Evolutionary conservation across 2,113 vertebrate species (phyloP).

Genomic region (Menidia beryllina): DNA sequence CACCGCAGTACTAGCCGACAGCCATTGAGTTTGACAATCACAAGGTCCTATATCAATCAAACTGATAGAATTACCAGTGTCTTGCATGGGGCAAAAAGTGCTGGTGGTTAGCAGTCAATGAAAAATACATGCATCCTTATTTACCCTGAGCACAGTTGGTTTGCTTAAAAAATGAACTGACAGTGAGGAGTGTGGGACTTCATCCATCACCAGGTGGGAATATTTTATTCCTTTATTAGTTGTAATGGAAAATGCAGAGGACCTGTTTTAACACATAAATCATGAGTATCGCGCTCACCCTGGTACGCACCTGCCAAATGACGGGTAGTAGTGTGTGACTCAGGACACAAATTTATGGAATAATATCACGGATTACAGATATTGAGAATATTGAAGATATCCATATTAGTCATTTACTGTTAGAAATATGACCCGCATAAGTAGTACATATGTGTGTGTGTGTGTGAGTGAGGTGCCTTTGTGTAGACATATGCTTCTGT

Average conservation of each 20-base stretch:
- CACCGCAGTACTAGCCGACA: conserved; percentile 41
- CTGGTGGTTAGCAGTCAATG: conserved; percentile 61
- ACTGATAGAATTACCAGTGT: conserved; percentile 57
- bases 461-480: conserved; percentile 10
- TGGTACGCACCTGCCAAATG: conserved; percentile 71
- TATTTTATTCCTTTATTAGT: conserved; percentile 82
- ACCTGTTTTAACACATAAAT: conserved; percentile 83
- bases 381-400: conserved; percentile 78
- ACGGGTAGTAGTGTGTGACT: conserved; percentile 66
- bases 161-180: conserved; percentile 83
- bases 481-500: background rate
- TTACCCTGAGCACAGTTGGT: conserved; percentile 75
- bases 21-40: conserved; percentile 43
- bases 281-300: conserved; percentile 66
- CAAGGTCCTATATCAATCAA: conserved; percentile 55
- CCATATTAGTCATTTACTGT: conserved; percentile 76
- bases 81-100: conserved; percentile 47
- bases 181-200: conserved; percentile 72
- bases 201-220: conserved; percentile 80
- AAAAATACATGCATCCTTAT: conserved; percentile 77
- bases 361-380: conserved; percentile 79
- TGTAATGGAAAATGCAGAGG: conserved; percentile 79
- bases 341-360: conserved; percentile 77
- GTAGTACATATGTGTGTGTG: conserved; percentile 57
- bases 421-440: conserved; percentile 67